phyloP scores from a whole-genome alignment of 2,888 invertebrate genomes.

The Polymixis flavicincta region DNA sequence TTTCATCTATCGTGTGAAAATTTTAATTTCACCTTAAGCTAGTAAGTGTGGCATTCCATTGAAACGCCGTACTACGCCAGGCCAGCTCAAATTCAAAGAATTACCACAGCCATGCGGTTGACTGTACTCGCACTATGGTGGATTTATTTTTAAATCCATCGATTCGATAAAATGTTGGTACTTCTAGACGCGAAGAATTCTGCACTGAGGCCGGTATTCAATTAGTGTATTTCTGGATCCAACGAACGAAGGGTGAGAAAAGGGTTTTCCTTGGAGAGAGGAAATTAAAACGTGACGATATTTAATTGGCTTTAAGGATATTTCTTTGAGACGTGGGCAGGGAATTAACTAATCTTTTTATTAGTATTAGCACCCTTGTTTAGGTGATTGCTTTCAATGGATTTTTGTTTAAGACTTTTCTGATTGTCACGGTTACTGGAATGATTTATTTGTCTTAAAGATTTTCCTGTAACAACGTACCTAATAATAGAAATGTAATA shows the following conservation, averaged over 20 bases:
- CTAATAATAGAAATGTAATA: not conserved
- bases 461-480: not conserved
- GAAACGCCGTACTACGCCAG: too few relatives aligned
- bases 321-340: slow-evolving; percentile 5
- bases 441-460: not conserved
- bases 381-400: slow-evolving; percentile 1
- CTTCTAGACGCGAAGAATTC: slow-evolving; percentile 22
- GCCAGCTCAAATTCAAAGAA: not conserved
- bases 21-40: not conserved
- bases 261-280: slow-evolving; percentile 21
- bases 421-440: not conserved
- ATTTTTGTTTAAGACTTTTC: not conserved
- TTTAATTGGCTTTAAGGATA: slow-evolving; percentile 11
- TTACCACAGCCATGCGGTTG: not conserved
- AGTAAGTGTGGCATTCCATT: too few relatives aligned
- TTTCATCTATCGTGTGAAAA: too few relatives aligned
- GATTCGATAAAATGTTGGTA: slow-evolving; percentile 14
- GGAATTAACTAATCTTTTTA: slow-evolving; percentile 8
- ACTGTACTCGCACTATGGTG: not conserved
- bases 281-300: slow-evolving; percentile 51
- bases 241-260: slow-evolving; percentile 8
- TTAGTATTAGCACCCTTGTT: not conserved
- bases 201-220: slow-evolving; percentile 27
- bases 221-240: slow-evolving; percentile 46
- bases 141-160: slow-evolving; percentile 3